phyloP scores from a whole-genome alignment of 2,113 vertebrate species.

The Odocoileus virginianus region DNA sequence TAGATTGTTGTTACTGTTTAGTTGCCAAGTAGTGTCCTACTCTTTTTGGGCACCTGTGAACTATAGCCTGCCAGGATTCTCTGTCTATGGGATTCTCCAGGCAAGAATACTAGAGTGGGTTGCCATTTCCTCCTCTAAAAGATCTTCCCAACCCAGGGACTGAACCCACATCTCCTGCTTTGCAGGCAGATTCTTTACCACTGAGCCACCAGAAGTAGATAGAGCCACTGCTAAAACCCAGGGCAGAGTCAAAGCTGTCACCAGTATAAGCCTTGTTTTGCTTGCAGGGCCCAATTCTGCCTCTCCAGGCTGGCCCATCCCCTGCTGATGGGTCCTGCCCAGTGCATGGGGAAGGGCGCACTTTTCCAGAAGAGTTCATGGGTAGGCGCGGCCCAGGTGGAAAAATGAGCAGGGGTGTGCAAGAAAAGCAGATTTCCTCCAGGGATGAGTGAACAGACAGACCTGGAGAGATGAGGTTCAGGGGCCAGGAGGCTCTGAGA shows the following conservation, averaged over 20 bases:
- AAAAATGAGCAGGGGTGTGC: neutral
- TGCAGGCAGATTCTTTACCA: neutral
- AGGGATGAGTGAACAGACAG: neutral
- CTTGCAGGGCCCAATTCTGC: neutral
- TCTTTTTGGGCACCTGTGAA: neutral
- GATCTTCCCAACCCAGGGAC: neutral
- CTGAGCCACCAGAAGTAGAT: neutral
- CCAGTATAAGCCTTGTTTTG: neutral
- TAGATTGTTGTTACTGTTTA: neutral
- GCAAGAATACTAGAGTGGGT: neutral
- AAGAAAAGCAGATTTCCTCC: neutral
- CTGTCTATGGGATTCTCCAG: neutral
- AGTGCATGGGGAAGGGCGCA: accelerated
- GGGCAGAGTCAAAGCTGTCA: neutral
- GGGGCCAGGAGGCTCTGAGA: neutral
- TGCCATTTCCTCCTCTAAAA: neutral
- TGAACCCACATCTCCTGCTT: neutral
- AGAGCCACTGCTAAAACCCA: neutral
- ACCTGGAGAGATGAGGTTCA: neutral
- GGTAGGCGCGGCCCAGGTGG: too few relatives aligned
- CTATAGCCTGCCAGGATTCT: neutral
- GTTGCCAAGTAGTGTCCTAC: neutral
- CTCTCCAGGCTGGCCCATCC: neutral
- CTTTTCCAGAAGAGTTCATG: neutral
- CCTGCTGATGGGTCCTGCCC: neutral